Percentiles rank a stretch among this genome's conserved stretches.
phyloP scores from a whole-genome alignment of 2,888 invertebrate species.

The Tenthredo notha region DNA sequence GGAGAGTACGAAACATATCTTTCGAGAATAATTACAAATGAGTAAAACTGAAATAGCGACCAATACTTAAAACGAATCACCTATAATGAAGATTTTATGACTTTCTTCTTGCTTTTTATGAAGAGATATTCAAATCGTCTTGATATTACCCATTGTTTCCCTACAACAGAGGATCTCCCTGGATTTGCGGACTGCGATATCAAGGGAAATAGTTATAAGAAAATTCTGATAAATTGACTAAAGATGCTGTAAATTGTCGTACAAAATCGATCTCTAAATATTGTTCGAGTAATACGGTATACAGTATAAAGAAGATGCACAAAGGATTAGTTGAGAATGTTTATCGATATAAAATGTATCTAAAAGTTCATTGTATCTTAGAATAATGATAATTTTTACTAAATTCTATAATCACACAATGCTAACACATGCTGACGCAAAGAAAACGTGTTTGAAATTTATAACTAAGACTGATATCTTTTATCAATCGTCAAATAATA shows the following conservation, averaged over 20 bases:
- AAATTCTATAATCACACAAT: conserved; percentile 2
- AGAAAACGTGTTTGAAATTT: background rate
- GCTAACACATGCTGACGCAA: background rate
- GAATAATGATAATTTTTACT: background rate
- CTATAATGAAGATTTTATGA: background rate
- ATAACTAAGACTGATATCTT: background rate
- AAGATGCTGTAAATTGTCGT: background rate
- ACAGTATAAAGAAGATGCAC: background rate
- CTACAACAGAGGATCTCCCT: background rate
- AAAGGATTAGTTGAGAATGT: background rate
- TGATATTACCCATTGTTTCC: background rate
- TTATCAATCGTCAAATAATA: background rate
- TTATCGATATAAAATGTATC: background rate
- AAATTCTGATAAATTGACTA: background rate
- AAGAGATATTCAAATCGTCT: background rate
- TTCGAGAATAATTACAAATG: background rate
- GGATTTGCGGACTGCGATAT: background rate
- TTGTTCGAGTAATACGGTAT: background rate
- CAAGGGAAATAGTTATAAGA: background rate
- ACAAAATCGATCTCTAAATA: background rate
- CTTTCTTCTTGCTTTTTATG: background rate
- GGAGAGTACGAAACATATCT: conserved; percentile 53
- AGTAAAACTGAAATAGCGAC: background rate
- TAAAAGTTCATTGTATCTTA: background rate
- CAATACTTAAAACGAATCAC: background rate